Evolutionary conservation across 2,113 vertebrate species (phyloP).

Genomic region (Pelvicachromis taeniatus): DNA sequence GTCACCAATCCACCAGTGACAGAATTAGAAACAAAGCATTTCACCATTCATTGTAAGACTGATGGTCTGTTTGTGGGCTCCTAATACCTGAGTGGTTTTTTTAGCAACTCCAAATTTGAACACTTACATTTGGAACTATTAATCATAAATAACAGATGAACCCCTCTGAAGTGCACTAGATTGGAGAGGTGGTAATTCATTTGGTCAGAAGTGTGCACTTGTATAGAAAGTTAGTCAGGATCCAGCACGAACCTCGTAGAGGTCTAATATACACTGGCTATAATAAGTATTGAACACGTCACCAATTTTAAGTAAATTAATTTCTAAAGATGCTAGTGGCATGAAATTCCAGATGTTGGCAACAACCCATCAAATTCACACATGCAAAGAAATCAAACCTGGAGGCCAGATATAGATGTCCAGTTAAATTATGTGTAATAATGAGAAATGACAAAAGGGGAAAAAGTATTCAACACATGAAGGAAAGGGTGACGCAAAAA

Average conservation of each 20-base stretch:
- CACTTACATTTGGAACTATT: not conserved
- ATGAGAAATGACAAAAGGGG: not conserved
- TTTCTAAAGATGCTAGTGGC: not conserved
- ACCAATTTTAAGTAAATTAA: not conserved
- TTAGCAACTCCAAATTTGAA: not conserved
- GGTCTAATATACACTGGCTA: not conserved
- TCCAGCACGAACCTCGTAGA: not conserved
- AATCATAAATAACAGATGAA: not conserved
- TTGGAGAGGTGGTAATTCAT: not conserved
- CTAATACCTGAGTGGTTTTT: not conserved
- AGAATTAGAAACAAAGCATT: not conserved
- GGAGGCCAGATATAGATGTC: not conserved
- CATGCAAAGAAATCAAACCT: not conserved
- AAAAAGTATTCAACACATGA: not conserved
- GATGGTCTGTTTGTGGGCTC: not conserved
- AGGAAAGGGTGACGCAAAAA: not conserved
- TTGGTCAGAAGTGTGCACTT: not conserved
- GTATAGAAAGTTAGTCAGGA: not conserved
- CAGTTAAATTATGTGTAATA: not conserved
- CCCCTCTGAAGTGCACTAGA: not conserved
- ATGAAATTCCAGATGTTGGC: not conserved
- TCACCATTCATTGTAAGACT: not conserved
- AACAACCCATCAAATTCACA: not conserved
- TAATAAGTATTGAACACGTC: not conserved
- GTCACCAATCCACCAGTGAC: not conserved